Percentiles rank a stretch among this genome's conserved stretches.
These are phyloP conservation scores for Strongylocentrotus purpuratus DNA, from an alignment of 35 echinoderm and acorn worm species.

Conservation along the genomic window DNA sequence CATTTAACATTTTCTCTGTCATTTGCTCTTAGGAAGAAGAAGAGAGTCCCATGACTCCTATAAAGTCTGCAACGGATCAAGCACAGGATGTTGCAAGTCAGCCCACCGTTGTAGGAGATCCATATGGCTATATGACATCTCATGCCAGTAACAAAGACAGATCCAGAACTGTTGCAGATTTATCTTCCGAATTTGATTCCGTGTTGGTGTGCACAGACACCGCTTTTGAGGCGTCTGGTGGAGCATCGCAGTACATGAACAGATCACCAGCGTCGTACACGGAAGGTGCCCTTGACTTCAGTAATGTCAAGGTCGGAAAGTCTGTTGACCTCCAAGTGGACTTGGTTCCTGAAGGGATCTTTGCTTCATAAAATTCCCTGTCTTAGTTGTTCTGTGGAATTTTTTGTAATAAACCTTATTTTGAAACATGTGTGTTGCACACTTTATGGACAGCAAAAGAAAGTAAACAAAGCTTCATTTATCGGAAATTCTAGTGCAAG, in stretches of 20 bases:
- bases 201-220: background rate
- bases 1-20: no score
- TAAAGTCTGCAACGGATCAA: background rate
- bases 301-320: slow-evolving; percentile 37
- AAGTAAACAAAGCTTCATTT: no score
- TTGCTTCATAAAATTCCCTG: background rate
- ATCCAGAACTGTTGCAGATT: background rate
- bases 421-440: no score
- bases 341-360: slow-evolving; percentile 41
- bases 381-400: no score
- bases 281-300: slow-evolving; percentile 18
- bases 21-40: slow-evolving; percentile 12
- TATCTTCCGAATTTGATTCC: slow-evolving; percentile 3
- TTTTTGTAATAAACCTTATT: no score
- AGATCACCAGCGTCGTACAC: background rate
- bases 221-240: background rate
- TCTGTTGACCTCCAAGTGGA: slow-evolving; percentile 53
- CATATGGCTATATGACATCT: background rate
- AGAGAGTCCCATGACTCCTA: background rate
- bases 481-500: no score
- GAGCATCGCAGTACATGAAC: background rate
- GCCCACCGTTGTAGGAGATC: background rate
- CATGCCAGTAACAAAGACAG: background rate
- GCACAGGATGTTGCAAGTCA: background rate
- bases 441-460: no score